These are phyloP conservation scores for Ophthalmolycus amberensis DNA, from an alignment of 2,113 vertebrate species.

Conservation along the genomic window DNA sequence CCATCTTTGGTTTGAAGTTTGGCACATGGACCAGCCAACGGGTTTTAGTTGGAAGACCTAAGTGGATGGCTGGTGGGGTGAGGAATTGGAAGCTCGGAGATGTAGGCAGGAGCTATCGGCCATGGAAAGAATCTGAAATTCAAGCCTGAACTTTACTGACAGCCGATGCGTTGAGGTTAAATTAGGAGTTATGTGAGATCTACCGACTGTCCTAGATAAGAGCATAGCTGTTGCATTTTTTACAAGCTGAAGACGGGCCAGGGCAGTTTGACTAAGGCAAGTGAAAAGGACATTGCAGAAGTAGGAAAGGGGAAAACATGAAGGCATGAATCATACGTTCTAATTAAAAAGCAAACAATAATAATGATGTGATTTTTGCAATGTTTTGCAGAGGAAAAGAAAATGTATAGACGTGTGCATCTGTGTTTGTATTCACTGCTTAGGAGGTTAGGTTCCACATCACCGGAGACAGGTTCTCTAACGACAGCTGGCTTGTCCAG, in stretches of 20 bases:
- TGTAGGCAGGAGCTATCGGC: neutral
- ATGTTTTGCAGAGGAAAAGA: too few relatives aligned
- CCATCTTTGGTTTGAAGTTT: neutral
- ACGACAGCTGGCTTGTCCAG: slow-evolving; percentile 46
- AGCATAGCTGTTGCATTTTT: neutral
- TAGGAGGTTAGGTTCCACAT: slow-evolving; percentile 22
- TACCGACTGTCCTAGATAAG: neutral
- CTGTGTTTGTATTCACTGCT: neutral
- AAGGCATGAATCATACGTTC: neutral
- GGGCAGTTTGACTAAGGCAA: neutral
- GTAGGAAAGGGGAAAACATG: neutral
- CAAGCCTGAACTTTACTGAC: neutral
- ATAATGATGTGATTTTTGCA: too few relatives aligned
- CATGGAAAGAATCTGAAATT: neutral
- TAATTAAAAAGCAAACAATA: too few relatives aligned
- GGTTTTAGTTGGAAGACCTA: neutral
- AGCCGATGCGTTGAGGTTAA: neutral
- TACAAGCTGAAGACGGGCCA: neutral
- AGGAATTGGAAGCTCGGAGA: neutral
- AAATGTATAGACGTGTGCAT: neutral
- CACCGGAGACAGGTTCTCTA: slow-evolving; percentile 31
- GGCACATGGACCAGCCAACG: neutral
- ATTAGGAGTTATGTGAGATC: neutral
- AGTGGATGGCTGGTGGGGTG: neutral
- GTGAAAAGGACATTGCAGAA: neutral